Evolutionary conservation across 2,113 vertebrate species (phyloP).

Genomic region (Daboia siamensis): DNA sequence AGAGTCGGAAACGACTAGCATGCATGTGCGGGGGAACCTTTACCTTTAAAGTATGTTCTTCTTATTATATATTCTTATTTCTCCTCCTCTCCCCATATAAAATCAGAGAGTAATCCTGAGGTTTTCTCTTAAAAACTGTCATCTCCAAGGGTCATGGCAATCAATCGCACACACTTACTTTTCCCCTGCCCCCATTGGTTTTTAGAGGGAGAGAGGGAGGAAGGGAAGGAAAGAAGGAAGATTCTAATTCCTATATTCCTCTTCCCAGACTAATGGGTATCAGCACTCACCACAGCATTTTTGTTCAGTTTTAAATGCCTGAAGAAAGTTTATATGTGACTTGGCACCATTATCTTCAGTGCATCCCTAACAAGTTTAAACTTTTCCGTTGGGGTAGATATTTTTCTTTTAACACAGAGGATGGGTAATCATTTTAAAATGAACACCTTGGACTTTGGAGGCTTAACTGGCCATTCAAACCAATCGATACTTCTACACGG

Average conservation of each 20-base stretch:
- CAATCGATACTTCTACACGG: background rate
- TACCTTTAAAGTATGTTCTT: background rate
- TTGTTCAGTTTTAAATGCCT: background rate
- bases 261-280: background rate
- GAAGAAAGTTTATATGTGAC: background rate
- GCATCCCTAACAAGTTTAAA: background rate
- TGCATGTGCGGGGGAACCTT: no score
- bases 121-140: background rate
- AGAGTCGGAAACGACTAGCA: no score
- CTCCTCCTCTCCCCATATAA: background rate
- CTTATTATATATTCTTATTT: no score
- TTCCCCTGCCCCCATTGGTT: background rate
- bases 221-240: background rate
- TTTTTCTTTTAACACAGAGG: background rate
- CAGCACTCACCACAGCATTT: background rate
- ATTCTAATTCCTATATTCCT: background rate
- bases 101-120: background rate
- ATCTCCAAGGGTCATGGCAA: background rate
- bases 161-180: background rate
- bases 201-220: background rate
- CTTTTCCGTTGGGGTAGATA: background rate
- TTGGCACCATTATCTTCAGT: background rate
- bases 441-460: background rate
- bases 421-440: background rate
- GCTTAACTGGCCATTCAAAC: background rate